These are phyloP conservation scores for Philypnodon macrostomus DNA, from an alignment of 2,797 vertebrate species.

Conservation along the genomic window DNA sequence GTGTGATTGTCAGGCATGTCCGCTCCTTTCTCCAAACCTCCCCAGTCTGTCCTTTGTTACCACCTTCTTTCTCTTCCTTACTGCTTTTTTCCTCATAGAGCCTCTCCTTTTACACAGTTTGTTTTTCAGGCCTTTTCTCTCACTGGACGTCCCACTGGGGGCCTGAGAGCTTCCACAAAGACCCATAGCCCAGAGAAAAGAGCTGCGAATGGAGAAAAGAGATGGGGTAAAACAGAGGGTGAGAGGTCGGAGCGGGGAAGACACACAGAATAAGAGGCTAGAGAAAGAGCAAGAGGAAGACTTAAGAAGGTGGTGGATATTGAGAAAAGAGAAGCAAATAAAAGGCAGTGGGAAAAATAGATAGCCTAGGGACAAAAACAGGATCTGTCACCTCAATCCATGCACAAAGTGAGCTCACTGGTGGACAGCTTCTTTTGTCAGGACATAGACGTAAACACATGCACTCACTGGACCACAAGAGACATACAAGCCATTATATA, in stretches of 20 bases:
- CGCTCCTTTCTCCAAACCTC: constrained; percentile 8
- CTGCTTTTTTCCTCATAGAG: constrained; percentile 15
- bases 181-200: constrained; percentile 57
- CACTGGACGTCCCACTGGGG: constrained; percentile 53
- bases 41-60: constrained; percentile 11
- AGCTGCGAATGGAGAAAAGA: constrained; percentile 40
- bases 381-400: background rate
- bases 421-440: constrained; percentile 6
- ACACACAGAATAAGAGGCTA: constrained; percentile 29
- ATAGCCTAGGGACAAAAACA: too few relatives aligned
- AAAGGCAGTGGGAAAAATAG: constrained; percentile 48
- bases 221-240: constrained; percentile 58
- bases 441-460: constrained; percentile 1
- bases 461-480: too few relatives aligned
- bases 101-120: constrained; percentile 47
- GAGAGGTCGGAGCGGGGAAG: constrained; percentile 58
- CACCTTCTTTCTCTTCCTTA: constrained; percentile 10
- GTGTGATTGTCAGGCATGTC: constrained; percentile 13
- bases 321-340: constrained; percentile 49
- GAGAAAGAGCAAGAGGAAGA: constrained; percentile 47
- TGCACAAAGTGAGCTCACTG: background rate
- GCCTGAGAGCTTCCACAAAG: constrained; percentile 62
- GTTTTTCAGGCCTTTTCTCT: constrained; percentile 52
- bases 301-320: constrained; percentile 43
- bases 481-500: too few relatives aligned